A percentile compares a stretch with the other conserved stretches of the same genome.
Conservation (phyloP, 1,140 invertebrate species). For the Drosophila kohkoa region DNA sequence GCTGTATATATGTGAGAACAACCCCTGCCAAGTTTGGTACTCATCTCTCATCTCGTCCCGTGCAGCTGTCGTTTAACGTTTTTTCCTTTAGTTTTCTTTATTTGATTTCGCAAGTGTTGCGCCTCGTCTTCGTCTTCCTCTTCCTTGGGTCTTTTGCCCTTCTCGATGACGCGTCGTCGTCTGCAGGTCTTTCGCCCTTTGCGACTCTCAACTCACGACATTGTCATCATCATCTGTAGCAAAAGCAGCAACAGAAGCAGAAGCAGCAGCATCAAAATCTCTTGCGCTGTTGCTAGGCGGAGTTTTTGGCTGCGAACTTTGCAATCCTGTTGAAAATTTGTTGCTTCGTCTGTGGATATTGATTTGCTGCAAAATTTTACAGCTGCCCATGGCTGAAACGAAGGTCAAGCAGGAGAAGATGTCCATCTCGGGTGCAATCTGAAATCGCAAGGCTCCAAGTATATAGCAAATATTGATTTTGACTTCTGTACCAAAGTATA, state of each 20-base stretch:
- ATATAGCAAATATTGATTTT: constrained; percentile 68
- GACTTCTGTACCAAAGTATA: constrained; percentile 35
- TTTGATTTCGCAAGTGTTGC: constrained; percentile 80
- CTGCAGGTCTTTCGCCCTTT: constrained; percentile 15
- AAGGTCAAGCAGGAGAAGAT: not conserved
- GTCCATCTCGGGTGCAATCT: not conserved
- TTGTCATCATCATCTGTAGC: constrained; percentile 4
- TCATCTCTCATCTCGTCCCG: constrained; percentile 36
- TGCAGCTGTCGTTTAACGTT: constrained; percentile 61
- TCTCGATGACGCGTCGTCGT: constrained; percentile 11
- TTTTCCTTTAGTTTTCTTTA: constrained; percentile 61
- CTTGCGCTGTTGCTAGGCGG: constrained; percentile 68
- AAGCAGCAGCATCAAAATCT: not conserved
- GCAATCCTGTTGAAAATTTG: constrained; percentile 18
- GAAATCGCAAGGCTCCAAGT: constrained; percentile 6
- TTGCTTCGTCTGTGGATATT: constrained; percentile 27
- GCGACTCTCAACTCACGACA: not conserved
- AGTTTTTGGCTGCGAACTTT: constrained; percentile 27
- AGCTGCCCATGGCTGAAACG: not conserved
- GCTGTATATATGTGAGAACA: constrained; percentile 42
- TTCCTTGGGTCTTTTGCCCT: constrained; percentile 28
- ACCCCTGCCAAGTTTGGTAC: constrained; percentile 55
- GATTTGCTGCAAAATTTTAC: constrained; percentile 12
- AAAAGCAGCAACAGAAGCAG: not conserved
- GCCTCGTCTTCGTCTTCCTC: constrained; percentile 6